Conservation (phyloP, 2,113 vertebrate species). For the Pampusana beccarii region DNA sequence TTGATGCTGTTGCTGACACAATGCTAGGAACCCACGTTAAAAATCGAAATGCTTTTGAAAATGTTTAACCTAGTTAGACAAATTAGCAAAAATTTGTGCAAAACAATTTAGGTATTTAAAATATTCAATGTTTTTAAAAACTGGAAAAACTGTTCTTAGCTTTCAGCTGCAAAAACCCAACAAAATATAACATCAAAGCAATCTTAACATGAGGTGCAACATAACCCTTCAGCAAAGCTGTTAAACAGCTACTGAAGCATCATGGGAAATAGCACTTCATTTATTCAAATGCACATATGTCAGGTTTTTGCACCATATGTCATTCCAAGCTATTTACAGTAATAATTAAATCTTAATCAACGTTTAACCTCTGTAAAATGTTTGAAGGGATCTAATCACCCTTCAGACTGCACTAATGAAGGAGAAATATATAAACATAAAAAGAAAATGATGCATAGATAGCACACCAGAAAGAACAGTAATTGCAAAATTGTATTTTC, state of each 20-base stretch:
- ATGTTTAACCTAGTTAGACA: constrained; percentile 88
- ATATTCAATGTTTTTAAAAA: constrained; percentile 89
- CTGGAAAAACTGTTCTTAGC: constrained; percentile 86
- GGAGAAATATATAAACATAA: constrained; percentile 91
- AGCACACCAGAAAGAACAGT: constrained; percentile 82
- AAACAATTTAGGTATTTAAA: constrained; percentile 89
- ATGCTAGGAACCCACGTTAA: constrained; percentile 80
- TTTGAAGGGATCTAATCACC: constrained; percentile 90
- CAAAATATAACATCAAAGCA: constrained; percentile 88
- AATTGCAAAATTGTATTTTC: constrained; percentile 87
- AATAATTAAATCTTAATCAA: constrained; percentile 99
- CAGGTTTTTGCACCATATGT: constrained; percentile 95
- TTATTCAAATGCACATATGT: constrained; percentile 96
- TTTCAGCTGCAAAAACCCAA: constrained; percentile 89
- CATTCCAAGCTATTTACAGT: constrained; percentile 94
- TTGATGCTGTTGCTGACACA: constrained; percentile 70
- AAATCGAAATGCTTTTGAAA: constrained; percentile 80
- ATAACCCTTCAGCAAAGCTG: constrained; percentile 89
- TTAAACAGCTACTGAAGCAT: constrained; percentile 87
- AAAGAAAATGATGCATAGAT: constrained; percentile 86
- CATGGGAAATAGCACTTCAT: constrained; percentile 90
- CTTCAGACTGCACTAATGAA: constrained; percentile 91
- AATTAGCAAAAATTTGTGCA: constrained; percentile 88
- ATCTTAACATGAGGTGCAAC: constrained; percentile 88
- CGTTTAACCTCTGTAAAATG: constrained; percentile 93